These are phyloP conservation scores for Calyptomena viridis DNA, from an alignment of 2,113 vertebrate species.

Conservation along the genomic window DNA sequence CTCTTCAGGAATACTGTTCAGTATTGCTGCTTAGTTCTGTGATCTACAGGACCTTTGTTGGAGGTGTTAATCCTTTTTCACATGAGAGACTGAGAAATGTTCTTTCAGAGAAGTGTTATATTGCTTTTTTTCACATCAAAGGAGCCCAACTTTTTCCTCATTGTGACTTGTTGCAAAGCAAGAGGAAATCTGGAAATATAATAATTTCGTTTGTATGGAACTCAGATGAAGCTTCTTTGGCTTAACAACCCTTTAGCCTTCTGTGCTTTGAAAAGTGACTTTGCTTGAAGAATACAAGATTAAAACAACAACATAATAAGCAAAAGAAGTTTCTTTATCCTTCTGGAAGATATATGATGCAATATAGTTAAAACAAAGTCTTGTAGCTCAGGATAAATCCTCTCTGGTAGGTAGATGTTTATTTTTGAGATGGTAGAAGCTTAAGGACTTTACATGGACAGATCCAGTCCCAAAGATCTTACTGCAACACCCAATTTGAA, in stretches of 20 bases:
- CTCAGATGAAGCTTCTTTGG: constrained; percentile 61
- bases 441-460: not conserved
- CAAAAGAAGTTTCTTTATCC: not conserved
- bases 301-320: constrained; percentile 12
- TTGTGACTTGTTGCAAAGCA: constrained; percentile 66
- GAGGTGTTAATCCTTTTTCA: constrained; percentile 86
- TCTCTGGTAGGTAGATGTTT: not conserved
- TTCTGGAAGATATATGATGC: not conserved
- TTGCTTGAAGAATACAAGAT: constrained; percentile 18
- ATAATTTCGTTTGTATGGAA: constrained; percentile 68
- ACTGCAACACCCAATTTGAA: not conserved
- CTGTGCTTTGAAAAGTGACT: constrained; percentile 36
- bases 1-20: constrained; percentile 73
- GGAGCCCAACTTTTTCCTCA: constrained; percentile 57
- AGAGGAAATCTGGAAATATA: constrained; percentile 77
- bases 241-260: constrained; percentile 15
- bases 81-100: constrained; percentile 82
- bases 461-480: not conserved
- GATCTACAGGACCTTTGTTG: constrained; percentile 80
- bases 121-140: constrained; percentile 82
- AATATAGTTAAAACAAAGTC: constrained; percentile 11
- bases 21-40: constrained; percentile 72
- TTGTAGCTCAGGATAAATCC: not conserved
- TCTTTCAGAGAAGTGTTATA: constrained; percentile 82
- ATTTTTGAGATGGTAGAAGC: not conserved